Evolutionary conservation across 2,797 vertebrate species (phyloP), one percentile per base, ranked within the genome.

Genomic region (Perodicticus potto): DNA sequence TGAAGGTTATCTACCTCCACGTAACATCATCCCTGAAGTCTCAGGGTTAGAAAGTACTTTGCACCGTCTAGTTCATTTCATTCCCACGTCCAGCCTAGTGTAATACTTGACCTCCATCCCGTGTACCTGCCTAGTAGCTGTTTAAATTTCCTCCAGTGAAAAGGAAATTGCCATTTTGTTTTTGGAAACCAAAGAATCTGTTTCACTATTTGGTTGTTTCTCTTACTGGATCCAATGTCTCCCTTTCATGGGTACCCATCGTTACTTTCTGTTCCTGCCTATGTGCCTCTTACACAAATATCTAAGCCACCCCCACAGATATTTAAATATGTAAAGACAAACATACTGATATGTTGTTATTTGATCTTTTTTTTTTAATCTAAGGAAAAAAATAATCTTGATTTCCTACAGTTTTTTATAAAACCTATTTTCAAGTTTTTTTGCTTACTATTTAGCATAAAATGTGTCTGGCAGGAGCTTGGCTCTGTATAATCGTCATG

Each of bases 301-400:
- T 19, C 57, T 80, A 45, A 84, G 23, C 57, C 17, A 23, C 16
- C 16, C 16, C 10, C 6, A 29, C 14, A 22, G 40, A 69, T 45
- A 13, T 25, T 80, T 27, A 84, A n/a, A n/a, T 40, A 76, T 32
- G 11, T 69, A 20, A 80, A 43, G 49, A 61, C 34, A 45, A 45
- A 73, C 78, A 40, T 74, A 53, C 49, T 16, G 49, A 53, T 25
- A 16, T 29, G 1, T 85, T 87, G 73, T 55, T 40, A 1, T 72
- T 87, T 83, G 25, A 49, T 93, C n/a, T 32, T 89, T 84, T 67
- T 85, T 85, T 86, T 76, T 32, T 76, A 72, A 77, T 59, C 45
- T 81, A 63, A 84, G 57, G 55, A 40, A 19, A 72, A 40, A 45
- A 45, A n/a, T n/a, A 40, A 57, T 73, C 5, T 3, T 70, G 59